Conservation (phyloP, 2,888 invertebrate genomes). For the Crioceris asparagi region DNA sequence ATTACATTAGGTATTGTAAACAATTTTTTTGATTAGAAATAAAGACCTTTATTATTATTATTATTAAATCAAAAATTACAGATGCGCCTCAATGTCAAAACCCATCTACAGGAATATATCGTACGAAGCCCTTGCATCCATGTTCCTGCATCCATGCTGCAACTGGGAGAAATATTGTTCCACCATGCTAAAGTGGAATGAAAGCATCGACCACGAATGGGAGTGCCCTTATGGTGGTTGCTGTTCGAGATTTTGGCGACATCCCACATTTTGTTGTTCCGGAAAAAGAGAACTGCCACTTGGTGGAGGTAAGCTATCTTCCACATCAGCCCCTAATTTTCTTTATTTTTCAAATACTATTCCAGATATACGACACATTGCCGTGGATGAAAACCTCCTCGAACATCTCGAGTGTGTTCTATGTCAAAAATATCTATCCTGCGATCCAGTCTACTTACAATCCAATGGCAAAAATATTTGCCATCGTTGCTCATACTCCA, state of each 20-base stretch:
- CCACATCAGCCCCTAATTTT: too few species aligned
- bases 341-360: too few species aligned
- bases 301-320: constrained; percentile 21
- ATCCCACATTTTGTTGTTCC: constrained; percentile 26
- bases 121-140: constrained; percentile 31
- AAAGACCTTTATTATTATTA: too few species aligned
- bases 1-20: too few species aligned
- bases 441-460: constrained; percentile 29
- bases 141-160: constrained; percentile 32
- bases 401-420: constrained; percentile 27
- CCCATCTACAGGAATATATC: constrained; percentile 26
- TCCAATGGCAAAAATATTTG: constrained; percentile 30
- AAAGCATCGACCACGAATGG: constrained; percentile 28
- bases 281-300: constrained; percentile 24
- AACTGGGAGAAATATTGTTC: constrained; percentile 31
- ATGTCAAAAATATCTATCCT: constrained; percentile 32
- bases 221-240: constrained; percentile 28
- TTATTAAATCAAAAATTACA: too few species aligned
- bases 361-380: constrained; percentile 26
- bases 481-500: constrained; percentile 29
- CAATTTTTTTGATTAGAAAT: too few species aligned
- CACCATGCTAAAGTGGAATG: constrained; percentile 27
- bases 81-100: constrained; percentile 26
- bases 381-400: constrained; percentile 27
- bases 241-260: constrained; percentile 25